Percentiles rank a stretch among this genome's conserved stretches.
These are phyloP conservation scores for Dolichopus griseipennis DNA, from an alignment of 2,888 invertebrate genomes.

Conservation along the genomic window DNA sequence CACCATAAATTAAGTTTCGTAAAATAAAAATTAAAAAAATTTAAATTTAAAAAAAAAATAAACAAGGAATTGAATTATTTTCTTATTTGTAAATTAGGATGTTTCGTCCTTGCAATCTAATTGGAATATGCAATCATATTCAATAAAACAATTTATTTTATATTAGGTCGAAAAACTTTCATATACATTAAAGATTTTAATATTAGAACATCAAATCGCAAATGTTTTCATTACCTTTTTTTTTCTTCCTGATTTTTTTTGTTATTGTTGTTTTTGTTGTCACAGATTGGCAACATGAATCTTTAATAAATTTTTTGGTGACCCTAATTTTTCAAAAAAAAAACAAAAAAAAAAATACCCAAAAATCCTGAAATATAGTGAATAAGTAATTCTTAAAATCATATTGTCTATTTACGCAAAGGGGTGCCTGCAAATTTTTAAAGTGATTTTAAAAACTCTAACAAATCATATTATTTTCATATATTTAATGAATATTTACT, in stretches of 20 bases:
- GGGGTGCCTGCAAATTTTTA: background rate
- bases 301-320: background rate
- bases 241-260: background rate
- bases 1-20: too few species aligned
- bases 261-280: background rate
- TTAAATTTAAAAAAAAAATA: background rate
- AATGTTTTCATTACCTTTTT: background rate
- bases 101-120: conserved; percentile 13
- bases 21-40: background rate
- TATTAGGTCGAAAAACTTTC: background rate
- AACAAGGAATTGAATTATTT: background rate
- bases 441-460: background rate
- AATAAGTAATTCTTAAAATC: background rate
- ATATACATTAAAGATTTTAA: background rate
- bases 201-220: background rate
- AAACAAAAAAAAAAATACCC: background rate
- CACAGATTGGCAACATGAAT: background rate
- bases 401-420: background rate
- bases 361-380: background rate
- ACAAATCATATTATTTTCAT: background rate
- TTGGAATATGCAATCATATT: conserved; percentile 12
- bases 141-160: background rate
- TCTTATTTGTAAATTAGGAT: conserved; percentile 10
- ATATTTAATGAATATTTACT: background rate
- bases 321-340: background rate